Conservation (phyloP, 2,888 invertebrate genomes). For the Elegia similella region DNA sequence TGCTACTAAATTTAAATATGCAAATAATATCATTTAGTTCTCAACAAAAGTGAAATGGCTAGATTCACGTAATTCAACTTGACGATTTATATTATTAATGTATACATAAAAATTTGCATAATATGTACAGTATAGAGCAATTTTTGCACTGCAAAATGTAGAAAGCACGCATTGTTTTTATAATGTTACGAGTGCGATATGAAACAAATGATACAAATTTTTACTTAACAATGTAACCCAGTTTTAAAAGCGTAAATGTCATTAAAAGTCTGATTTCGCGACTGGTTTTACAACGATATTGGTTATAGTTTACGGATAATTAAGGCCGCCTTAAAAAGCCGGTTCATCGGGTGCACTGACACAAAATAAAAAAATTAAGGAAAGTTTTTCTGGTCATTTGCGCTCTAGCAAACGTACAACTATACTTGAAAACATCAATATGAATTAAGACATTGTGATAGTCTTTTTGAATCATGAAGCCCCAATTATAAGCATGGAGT, state of each 20-base stretch:
- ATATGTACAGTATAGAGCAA: neutral
- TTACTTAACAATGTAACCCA: neutral
- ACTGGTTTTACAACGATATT: slow-evolving; percentile 16
- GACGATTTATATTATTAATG: slow-evolving; percentile 17
- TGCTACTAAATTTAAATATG: slow-evolving; percentile 35
- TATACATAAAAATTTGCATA: slow-evolving; percentile 1
- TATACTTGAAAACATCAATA: too few relatives aligned
- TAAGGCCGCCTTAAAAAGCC: slow-evolving; percentile 31
- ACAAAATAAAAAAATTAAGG: neutral
- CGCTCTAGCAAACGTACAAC: neutral
- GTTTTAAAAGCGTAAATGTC: slow-evolving; percentile 1
- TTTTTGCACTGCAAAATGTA: neutral
- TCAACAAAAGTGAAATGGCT: slow-evolving; percentile 36
- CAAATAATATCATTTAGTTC: slow-evolving; percentile 29
- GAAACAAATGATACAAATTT: neutral
- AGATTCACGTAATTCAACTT: slow-evolving; percentile 30
- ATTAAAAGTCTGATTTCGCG: slow-evolving; percentile 6
- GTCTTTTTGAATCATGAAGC: too few relatives aligned
- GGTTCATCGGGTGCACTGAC: slow-evolving; percentile 36
- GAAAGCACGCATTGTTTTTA: slow-evolving; percentile 2
- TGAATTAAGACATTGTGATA: too few relatives aligned
- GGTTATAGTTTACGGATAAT: slow-evolving; percentile 20
- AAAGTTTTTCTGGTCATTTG: neutral
- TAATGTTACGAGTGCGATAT: neutral
- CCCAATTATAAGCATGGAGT: too few relatives aligned